Evolutionary conservation across 1,140 invertebrate species (phyloP).

Genomic region (Odontomachus brunneus): DNA sequence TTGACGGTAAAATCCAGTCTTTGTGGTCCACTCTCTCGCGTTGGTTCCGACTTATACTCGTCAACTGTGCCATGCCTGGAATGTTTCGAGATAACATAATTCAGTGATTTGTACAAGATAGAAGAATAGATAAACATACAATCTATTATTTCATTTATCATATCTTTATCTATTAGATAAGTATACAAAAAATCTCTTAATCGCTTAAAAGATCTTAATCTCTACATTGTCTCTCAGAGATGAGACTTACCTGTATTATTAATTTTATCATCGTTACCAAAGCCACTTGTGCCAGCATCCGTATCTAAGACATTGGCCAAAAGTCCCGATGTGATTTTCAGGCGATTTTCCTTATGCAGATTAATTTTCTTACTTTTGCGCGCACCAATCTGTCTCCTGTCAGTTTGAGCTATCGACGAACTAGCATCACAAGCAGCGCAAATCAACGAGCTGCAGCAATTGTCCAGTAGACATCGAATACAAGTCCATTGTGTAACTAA

Average conservation of each 20-base stretch:
- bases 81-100: conserved; percentile 20
- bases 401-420: conserved; percentile 80
- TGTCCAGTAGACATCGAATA: conserved; percentile 82
- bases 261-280: conserved; percentile 68
- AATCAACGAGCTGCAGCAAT: conserved; percentile 80
- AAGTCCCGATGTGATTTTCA: conserved; percentile 76
- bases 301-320: conserved; percentile 76
- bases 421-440: conserved; percentile 83
- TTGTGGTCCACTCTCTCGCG: conserved; percentile 77
- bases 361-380: conserved; percentile 81
- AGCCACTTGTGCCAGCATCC: conserved; percentile 73
- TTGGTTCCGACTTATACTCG: conserved; percentile 80
- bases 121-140: too few species aligned
- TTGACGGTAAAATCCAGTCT: conserved; percentile 80
- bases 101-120: background rate
- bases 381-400: conserved; percentile 81
- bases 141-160: too few species aligned
- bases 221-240: too few species aligned
- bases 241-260: conserved; percentile 71
- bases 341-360: conserved; percentile 76
- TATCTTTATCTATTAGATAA: too few species aligned
- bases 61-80: conserved; percentile 82
- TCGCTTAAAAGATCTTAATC: too few species aligned
- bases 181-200: too few species aligned
- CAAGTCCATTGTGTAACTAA: conserved; percentile 83